Percentiles rank a stretch among this genome's conserved stretches.
phyloP scores from a whole-genome alignment of 1,140 invertebrate genomes.

The Zaprionus vittiger region DNA sequence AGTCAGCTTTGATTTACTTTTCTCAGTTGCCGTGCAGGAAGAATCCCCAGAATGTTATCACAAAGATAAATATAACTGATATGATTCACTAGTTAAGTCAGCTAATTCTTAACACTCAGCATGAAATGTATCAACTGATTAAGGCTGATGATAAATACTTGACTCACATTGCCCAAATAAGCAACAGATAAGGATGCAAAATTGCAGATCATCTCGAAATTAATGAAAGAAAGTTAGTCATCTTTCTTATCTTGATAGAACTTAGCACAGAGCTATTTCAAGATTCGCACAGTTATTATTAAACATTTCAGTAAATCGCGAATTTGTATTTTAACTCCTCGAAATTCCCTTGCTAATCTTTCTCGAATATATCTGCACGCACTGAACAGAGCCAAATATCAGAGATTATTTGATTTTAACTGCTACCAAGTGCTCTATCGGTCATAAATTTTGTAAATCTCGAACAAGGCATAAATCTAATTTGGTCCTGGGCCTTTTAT shows the following conservation, averaged over 20 bases:
- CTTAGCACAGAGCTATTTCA: background rate
- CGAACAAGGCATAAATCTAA: slow-evolving; percentile 69
- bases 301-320: too few species aligned
- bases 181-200: slow-evolving; percentile 4
- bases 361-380: background rate
- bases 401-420: slow-evolving; percentile 39
- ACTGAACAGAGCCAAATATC: background rate
- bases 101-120: background rate
- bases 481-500: slow-evolving; percentile 68
- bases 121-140: slow-evolving; percentile 13
- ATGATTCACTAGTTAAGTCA: slow-evolving; percentile 24
- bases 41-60: background rate
- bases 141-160: slow-evolving; percentile 11
- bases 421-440: slow-evolving; percentile 19
- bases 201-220: background rate
- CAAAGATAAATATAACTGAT: background rate
- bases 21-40: background rate
- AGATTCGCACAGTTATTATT: too few species aligned
- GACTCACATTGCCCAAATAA: background rate
- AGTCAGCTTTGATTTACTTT: background rate
- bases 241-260: background rate
- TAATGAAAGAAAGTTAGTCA: background rate
- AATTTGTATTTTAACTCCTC: too few species aligned
- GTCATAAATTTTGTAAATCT: slow-evolving; percentile 54
- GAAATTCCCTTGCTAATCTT: too few species aligned